phyloP scores from a whole-genome alignment of 2,113 vertebrate genomes.

The Colossoma macropomum region DNA sequence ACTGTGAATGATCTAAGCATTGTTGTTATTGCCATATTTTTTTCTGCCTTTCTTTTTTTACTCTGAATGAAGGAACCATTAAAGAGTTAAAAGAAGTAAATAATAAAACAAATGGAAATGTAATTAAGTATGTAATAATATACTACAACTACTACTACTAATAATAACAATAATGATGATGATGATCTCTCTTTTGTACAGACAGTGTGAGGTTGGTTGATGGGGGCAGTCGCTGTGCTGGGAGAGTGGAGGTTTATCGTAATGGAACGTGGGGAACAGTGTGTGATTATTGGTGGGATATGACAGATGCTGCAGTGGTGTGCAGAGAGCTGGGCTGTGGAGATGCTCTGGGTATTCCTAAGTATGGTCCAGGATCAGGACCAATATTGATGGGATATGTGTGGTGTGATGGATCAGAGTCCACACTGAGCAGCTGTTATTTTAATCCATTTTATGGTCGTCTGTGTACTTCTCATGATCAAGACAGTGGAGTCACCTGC shows the following conservation, averaged over 20 bases:
- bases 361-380: constrained; percentile 26
- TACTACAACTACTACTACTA: too few relatives aligned
- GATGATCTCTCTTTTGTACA: neutral
- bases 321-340: constrained; percentile 29
- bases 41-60: too few relatives aligned
- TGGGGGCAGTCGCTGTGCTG: neutral
- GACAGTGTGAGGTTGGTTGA: constrained; percentile 10
- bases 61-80: too few relatives aligned
- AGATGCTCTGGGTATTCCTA: neutral
- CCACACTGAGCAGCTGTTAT: neutral
- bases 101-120: too few relatives aligned
- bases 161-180: too few relatives aligned
- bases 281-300: constrained; percentile 5
- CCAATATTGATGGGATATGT: constrained; percentile 2
- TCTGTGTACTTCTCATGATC: neutral
- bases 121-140: too few relatives aligned
- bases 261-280: constrained; percentile 3
- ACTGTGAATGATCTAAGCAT: too few relatives aligned
- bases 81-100: too few relatives aligned
- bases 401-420: neutral
- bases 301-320: constrained; percentile 4
- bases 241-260: constrained; percentile 30
- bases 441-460: too few relatives aligned
- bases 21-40: too few relatives aligned
- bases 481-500: constrained; percentile 40